These are phyloP conservation scores for Eubucco bourcierii DNA, from an alignment of 2,113 vertebrate genomes.

Conservation along the genomic window DNA sequence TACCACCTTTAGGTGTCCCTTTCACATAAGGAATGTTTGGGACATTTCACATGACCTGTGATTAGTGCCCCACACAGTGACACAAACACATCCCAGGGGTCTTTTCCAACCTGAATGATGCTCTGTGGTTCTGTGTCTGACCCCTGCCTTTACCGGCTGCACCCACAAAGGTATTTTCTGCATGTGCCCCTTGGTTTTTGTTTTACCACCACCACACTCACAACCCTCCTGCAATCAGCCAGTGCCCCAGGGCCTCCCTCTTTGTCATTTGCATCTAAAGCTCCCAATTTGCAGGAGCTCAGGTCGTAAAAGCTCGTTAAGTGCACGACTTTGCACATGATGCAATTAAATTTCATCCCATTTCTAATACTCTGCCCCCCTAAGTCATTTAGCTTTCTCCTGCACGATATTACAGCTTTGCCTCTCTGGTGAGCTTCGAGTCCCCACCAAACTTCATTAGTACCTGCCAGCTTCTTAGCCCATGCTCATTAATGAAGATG, in stretches of 20 bases:
- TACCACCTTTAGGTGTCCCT: neutral
- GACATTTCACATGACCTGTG: neutral
- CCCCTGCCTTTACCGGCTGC: neutral
- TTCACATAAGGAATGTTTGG: neutral
- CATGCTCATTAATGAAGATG: conserved; percentile 55
- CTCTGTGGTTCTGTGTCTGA: too few species aligned
- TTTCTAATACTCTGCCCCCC: conserved; percentile 42
- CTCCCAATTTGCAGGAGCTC: conserved; percentile 60
- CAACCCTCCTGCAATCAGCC: neutral
- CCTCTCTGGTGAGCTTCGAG: conserved; percentile 43
- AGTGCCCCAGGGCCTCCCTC: neutral
- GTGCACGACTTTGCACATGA: conserved; percentile 49
- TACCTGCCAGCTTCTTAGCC: neutral
- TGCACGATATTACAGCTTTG: neutral
- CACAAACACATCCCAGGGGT: neutral
- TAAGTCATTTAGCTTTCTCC: conserved; percentile 57
- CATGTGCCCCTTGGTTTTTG: neutral
- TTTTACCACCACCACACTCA: neutral
- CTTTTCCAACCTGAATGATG: too few species aligned
- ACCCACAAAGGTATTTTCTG: neutral
- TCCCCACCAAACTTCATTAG: conserved; percentile 50
- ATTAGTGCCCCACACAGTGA: neutral
- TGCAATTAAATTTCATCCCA: conserved; percentile 61
- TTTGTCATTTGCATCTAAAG: conserved; percentile 28
- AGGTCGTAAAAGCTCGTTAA: conserved; percentile 30